A percentile compares a stretch with the other conserved stretches of the same genome.
phyloP scores from a whole-genome alignment of 2,113 vertebrate genomes.

The Phyllopteryx taeniolatus region DNA sequence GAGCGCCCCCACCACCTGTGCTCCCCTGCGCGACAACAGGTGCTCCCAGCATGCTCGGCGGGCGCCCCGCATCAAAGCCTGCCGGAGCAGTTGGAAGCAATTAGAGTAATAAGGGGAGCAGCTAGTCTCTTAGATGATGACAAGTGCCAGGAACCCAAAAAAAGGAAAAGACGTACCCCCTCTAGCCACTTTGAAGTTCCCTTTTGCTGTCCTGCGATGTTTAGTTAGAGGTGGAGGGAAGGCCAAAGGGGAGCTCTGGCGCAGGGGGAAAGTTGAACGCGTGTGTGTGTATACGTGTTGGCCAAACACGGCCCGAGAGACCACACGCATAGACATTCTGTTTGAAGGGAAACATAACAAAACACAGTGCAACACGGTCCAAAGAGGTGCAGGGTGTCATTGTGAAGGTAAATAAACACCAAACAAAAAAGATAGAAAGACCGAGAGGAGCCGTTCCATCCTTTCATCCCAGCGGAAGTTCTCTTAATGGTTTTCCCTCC shows the following conservation, averaged over 20 bases:
- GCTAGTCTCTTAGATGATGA: slow-evolving; percentile 75
- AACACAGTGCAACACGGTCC: slow-evolving; percentile 70
- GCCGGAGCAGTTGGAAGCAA: slow-evolving; percentile 77
- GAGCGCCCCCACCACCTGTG: slow-evolving; percentile 60
- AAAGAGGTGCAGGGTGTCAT: slow-evolving; percentile 71
- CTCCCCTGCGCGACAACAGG: slow-evolving; percentile 69
- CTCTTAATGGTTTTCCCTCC: slow-evolving; percentile 58
- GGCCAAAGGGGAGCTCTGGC: slow-evolving; percentile 68
- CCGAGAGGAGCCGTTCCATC: slow-evolving; percentile 48
- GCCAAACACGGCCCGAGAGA: slow-evolving; percentile 64
- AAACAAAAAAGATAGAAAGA: slow-evolving; percentile 60
- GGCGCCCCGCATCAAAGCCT: slow-evolving; percentile 74
- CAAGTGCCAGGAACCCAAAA: slow-evolving; percentile 71
- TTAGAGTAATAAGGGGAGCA: slow-evolving; percentile 77
- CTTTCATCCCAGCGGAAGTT: slow-evolving; percentile 56
- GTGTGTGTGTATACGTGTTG: slow-evolving; percentile 60
- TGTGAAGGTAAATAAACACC: slow-evolving; percentile 73
- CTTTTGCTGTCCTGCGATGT: slow-evolving; percentile 73
- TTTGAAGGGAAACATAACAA: slow-evolving; percentile 72
- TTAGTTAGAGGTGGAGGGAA: slow-evolving; percentile 69
- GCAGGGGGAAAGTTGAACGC: slow-evolving; percentile 68
- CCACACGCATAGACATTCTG: slow-evolving; percentile 72
- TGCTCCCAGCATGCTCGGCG: slow-evolving; percentile 71
- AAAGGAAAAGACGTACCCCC: slow-evolving; percentile 69
- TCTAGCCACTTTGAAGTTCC: slow-evolving; percentile 76